Evolutionary conservation across 2,113 vertebrate genomes (phyloP), one percentile per base, ranked within the genome.

Genomic region (Colistium nudipinnis): DNA sequence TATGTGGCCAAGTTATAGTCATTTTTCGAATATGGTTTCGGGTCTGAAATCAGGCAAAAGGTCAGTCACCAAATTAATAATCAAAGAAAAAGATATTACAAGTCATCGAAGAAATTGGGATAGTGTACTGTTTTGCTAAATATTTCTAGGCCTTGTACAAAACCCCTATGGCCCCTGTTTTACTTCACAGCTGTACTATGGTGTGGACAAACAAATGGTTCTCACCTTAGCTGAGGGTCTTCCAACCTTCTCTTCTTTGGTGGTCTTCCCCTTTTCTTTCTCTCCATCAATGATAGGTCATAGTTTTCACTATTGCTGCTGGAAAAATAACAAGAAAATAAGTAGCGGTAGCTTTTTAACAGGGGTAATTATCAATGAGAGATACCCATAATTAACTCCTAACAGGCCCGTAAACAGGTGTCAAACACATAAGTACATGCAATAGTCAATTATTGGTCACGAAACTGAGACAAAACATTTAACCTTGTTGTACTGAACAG

Each of bases 161-260:
- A n/a, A n/a, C n/a, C n/a, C n/a, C n/a, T n/a, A n/a, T n/a, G n/a
- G n/a, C n/a, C n/a, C n/a, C n/a, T n/a, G n/a, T n/a, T n/a, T n/a
- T n/a, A n/a, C n/a, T n/a, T n/a, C n/a, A n/a, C n/a, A n/a, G n/a
- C n/a, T n/a, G n/a, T n/a, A n/a, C n/a, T n/a, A n/a, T n/a, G 19
- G 44, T 11, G 59, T 41, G 28, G 54, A 62, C 19, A 6, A 52
- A 27, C 62, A 72, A 33, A 10, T 4, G 1, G 7, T 27, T 25
- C n/a, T 45, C 16, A 98, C 97, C 92, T 95, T 25, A 88, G 52
- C 24, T 86, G 39, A 43, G 86, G 80, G 62, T 96, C 96, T 20
- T 96, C 96, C 10, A 93, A 64, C 30, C 92, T 96, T 89, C 93
- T 97, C 78, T 95, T 92, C 88, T 99, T 99, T 19, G 97, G 96